Conservation (phyloP, 92 coral and sea anemone genomes). For the Desmophyllum pertusum region DNA sequence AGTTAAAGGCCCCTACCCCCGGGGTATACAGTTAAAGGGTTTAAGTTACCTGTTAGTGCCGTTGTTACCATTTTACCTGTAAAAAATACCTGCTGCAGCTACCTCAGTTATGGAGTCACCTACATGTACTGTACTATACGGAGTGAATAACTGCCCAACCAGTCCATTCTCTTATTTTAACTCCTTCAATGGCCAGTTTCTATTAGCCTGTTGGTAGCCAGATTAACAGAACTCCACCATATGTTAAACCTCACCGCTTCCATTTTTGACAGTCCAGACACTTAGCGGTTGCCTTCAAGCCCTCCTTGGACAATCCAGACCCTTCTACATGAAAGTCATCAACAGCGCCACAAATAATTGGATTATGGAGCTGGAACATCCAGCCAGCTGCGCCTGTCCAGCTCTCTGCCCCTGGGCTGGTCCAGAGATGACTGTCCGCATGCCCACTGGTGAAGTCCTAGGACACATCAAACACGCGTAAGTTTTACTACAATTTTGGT, state of each 20-base stretch:
- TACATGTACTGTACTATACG: no score
- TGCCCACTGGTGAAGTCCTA: conserved; percentile 84
- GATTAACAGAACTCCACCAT: no score
- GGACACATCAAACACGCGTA: conserved; percentile 90
- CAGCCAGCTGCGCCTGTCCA: conserved; percentile 74
- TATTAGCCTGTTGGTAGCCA: no score
- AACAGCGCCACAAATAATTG: conserved; percentile 47
- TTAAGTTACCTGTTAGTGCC: no score
- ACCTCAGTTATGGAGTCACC: no score
- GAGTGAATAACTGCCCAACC: no score
- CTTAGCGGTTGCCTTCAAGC: conserved; percentile 56
- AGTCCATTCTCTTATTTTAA: no score
- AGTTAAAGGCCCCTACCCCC: no score
- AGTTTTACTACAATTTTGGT: neutral
- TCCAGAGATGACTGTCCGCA: conserved; percentile 72
- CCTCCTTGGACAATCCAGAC: conserved; percentile 60
- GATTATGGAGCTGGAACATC: conserved; percentile 92
- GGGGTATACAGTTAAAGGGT: no score
- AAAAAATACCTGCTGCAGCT: no score
- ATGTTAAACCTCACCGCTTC: conserved; percentile 6
- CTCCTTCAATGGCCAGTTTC: no score
- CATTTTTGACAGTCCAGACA: conserved; percentile 55
- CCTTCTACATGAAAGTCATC: conserved; percentile 80
- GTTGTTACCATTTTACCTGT: no score
- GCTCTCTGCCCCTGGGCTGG: conserved; percentile 85